These are phyloP conservation scores for Brachionus plicatilis DNA, from an alignment of 1,140 invertebrate species.

Conservation along the genomic window DNA sequence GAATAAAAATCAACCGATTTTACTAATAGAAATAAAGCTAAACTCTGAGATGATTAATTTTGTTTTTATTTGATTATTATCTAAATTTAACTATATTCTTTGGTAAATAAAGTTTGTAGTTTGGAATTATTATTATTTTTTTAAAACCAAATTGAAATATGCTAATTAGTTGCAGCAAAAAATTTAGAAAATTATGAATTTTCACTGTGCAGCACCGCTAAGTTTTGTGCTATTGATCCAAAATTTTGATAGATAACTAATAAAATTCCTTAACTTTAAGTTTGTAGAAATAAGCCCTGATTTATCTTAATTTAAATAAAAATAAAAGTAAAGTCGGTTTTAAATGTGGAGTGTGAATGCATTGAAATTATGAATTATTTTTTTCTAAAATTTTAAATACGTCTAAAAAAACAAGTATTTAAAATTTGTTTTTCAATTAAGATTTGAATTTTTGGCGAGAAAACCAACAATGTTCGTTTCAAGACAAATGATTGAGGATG, in stretches of 20 bases:
- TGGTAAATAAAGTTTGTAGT: neutral
- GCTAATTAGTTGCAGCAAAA: conserved; percentile 1
- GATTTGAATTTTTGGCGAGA: neutral
- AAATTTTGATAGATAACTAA: neutral
- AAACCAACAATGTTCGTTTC: neutral
- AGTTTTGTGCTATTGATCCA: neutral
- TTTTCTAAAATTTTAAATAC: neutral
- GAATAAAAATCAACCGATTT: neutral
- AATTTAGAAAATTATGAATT: neutral
- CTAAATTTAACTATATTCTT: neutral
- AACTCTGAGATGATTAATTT: neutral
- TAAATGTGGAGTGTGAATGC: neutral
- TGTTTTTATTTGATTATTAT: neutral
- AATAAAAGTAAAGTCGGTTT: conserved; percentile 9
- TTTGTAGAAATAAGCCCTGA: neutral
- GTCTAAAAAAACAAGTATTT: neutral
- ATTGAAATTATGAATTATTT: neutral
- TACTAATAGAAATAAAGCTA: neutral
- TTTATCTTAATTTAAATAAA: neutral
- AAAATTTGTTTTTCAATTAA: neutral
- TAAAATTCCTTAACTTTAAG: neutral
- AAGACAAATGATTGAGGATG: neutral
- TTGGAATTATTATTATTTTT: neutral
- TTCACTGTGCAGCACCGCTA: neutral
- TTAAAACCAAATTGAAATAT: conserved; percentile 2